Evolutionary conservation across 2,113 vertebrate species (phyloP).

Genomic region (Alethe diademata): DNA sequence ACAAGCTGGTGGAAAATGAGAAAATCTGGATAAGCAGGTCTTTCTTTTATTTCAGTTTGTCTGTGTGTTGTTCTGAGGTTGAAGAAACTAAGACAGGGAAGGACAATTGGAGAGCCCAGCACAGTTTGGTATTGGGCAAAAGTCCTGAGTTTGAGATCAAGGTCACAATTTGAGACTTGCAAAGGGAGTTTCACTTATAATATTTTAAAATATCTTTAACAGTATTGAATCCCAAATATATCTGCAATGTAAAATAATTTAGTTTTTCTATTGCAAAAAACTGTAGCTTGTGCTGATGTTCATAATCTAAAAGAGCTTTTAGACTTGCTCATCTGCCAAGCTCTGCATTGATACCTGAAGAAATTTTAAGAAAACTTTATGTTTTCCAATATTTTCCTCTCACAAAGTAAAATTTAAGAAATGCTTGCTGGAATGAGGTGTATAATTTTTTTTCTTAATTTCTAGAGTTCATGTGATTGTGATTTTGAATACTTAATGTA

Average conservation of each 20-base stretch:
- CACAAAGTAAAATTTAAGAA: background rate
- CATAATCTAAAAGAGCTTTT: background rate
- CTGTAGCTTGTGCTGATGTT: background rate
- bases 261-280: background rate
- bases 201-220: background rate
- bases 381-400: background rate
- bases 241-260: background rate
- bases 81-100: background rate
- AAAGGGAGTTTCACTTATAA: background rate
- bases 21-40: background rate
- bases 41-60: background rate
- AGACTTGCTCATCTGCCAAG: background rate
- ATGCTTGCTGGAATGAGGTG: background rate
- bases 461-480: background rate
- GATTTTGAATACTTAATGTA: background rate
- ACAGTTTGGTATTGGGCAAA: background rate
- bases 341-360: background rate
- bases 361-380: background rate
- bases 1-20: background rate
- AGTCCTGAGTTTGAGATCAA: background rate
- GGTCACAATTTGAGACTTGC: background rate
- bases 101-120: accelerated
- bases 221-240: background rate
- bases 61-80: background rate
- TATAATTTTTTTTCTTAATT: background rate